Evolutionary conservation across 2,797 vertebrate species (phyloP).

Genomic region (Pogonophryne albipinna): DNA sequence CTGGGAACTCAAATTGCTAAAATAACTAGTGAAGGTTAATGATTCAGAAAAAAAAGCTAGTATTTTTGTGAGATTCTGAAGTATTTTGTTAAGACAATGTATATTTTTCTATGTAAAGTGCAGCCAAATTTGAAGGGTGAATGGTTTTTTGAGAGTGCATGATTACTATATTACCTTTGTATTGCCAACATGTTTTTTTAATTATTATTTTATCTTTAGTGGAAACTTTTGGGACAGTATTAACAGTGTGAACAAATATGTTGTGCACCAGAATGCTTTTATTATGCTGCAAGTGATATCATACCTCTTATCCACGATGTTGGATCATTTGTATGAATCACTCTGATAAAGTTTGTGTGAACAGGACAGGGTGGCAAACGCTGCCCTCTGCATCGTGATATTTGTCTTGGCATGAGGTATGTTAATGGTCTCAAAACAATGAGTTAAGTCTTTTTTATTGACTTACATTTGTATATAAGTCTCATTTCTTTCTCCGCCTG

Average conservation of each 20-base stretch:
- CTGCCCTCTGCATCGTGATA: constrained; percentile 32
- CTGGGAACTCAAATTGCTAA: constrained; percentile 27
- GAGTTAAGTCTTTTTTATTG: constrained; percentile 28
- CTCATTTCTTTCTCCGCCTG: constrained; percentile 54
- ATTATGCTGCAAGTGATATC: constrained; percentile 32
- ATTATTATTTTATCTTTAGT: constrained; percentile 29
- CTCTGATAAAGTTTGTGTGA: constrained; percentile 21
- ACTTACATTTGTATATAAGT: constrained; percentile 35
- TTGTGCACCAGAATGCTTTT: constrained; percentile 16
- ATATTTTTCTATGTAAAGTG: constrained; percentile 65
- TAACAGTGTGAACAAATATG: constrained; percentile 46
- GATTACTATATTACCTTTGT: constrained; percentile 42
- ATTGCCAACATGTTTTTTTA: constrained; percentile 37
- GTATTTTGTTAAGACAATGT: constrained; percentile 56
- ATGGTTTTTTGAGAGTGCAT: constrained; percentile 44
- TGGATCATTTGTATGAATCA: constrained; percentile 17
- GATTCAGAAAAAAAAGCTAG: constrained; percentile 18
- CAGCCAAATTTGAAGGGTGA: constrained; percentile 51
- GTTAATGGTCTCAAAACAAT: constrained; percentile 31
- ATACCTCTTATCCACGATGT: not conserved
- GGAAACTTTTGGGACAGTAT: constrained; percentile 22
- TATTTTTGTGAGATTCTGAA: constrained; percentile 33
- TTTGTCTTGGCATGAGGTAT: constrained; percentile 41
- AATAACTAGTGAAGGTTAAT: constrained; percentile 29
- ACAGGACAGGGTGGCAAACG: not conserved